Percentiles rank a stretch among this genome's conserved stretches.
phyloP scores from a whole-genome alignment of 2,113 vertebrate species.

The Pelvicachromis taeniatus region DNA sequence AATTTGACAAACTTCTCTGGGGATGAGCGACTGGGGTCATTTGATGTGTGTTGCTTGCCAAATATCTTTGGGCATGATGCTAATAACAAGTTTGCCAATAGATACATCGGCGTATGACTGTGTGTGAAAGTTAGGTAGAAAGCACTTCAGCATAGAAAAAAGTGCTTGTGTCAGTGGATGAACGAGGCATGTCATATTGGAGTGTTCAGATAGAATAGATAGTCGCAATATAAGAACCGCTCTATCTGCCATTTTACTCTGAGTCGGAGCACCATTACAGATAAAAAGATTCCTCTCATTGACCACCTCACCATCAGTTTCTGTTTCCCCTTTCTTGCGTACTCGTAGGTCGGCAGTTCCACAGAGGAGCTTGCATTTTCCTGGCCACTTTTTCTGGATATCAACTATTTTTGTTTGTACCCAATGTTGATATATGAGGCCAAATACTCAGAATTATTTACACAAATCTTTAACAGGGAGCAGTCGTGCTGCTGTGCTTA shows the following conservation, averaged over 20 bases:
- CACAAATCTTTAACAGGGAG: constrained; percentile 51
- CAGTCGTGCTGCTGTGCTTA: constrained; percentile 25
- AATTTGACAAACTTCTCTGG: background rate
- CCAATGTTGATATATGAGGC: background rate
- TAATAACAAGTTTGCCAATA: too few species aligned
- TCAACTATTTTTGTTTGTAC: accelerated
- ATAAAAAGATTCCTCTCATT: background rate
- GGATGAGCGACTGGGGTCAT: background rate
- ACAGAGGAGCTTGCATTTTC: background rate
- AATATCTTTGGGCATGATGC: background rate
- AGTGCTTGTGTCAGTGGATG: background rate
- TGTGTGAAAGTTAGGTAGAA: background rate
- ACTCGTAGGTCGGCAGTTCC: background rate
- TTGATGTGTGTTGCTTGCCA: too few species aligned
- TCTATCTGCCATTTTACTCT: background rate
- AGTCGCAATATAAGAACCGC: accelerated
- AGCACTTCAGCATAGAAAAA: background rate
- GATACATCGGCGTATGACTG: background rate
- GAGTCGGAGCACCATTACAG: background rate
- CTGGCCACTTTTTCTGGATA: background rate
- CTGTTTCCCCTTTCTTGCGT: background rate
- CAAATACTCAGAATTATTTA: constrained; percentile 53
- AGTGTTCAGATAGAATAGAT: background rate
- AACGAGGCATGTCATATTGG: background rate
- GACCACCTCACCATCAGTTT: accelerated